Evolutionary conservation across 2,113 vertebrate genomes (phyloP), one percentile per base, ranked within the genome.

Genomic region (Sturnus vulgaris): DNA sequence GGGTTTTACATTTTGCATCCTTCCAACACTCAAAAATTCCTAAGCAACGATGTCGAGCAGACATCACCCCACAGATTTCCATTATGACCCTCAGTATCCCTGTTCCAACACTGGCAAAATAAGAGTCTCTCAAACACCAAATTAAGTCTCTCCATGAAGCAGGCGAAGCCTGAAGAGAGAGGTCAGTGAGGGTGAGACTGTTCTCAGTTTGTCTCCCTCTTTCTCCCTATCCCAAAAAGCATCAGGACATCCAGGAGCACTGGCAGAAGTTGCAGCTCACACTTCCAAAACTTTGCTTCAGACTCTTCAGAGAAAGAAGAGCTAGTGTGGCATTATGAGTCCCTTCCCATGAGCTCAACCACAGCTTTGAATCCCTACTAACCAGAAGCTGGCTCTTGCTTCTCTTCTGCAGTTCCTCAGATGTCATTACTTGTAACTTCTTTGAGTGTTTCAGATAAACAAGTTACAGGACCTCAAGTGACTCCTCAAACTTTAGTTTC

Each of bases 371-470:
- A 68, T 49, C 24, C 10, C 33, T 47, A 5, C 35, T 37, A 90
- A 78, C 20, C 44, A 64, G 53, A n/a, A 85, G 10, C 3, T 80
- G 53, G 33, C 22, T 72, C 21, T 31, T 44, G 50, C 27, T 73
- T 64, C 53, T 73, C 57, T 80, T 79, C 44, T 63, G 66, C 35
- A 86, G 61, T 30, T 73, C 35, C 70, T 84, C 39, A 50, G 40
- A 24, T 2, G 0, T 47, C 9, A 23, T 23, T 53, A 44, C 20
- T 53, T 61, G 18, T 1, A 61, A 15, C 15, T 21, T 3, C 40
- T 66, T 71, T 14, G 21, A 23, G 14, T 35, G 47, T 30, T 86
- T 40, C 1, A 7, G 24, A 71, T 50, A 94, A 87, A 47, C 24
- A 75, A 78, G 17, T 33, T 20, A 56, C 0, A 2, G 35, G 14